These are phyloP conservation scores for Monopterus albus DNA, from an alignment of 2,113 vertebrate species.

Conservation along the genomic window DNA sequence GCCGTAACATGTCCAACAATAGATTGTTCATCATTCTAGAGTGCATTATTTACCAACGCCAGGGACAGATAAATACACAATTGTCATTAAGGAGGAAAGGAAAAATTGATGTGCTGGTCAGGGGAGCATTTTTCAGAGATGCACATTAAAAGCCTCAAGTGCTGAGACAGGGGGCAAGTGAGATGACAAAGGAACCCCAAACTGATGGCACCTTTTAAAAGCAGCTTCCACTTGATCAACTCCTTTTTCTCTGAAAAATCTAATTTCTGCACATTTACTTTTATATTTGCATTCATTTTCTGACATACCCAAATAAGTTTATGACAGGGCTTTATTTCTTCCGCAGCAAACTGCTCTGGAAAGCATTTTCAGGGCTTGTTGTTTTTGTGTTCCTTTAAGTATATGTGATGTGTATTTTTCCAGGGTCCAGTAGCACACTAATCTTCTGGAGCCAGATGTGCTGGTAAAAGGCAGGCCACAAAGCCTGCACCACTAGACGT, in stretches of 20 bases:
- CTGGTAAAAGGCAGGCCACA: slow-evolving; percentile 76
- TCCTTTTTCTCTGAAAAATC: slow-evolving; percentile 59
- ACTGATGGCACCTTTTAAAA: slow-evolving; percentile 59
- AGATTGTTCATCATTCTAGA: slow-evolving; percentile 75
- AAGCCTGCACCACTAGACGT: slow-evolving; percentile 77
- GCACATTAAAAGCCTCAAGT: slow-evolving; percentile 64
- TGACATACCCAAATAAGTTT: slow-evolving; percentile 58
- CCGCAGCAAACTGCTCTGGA: slow-evolving; percentile 48
- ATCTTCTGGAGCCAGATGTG: slow-evolving; percentile 80
- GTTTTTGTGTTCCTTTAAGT: slow-evolving; percentile 70
- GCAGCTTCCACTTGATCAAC: slow-evolving; percentile 69
- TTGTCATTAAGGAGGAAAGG: slow-evolving; percentile 72
- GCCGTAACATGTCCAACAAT: slow-evolving; percentile 71
- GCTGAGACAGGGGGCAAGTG: slow-evolving; percentile 64
- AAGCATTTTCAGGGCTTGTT: slow-evolving; percentile 61
- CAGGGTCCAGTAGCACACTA: slow-evolving; percentile 74
- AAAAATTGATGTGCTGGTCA: slow-evolving; percentile 70
- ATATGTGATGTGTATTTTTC: slow-evolving; percentile 75
- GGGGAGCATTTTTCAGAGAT: slow-evolving; percentile 71
- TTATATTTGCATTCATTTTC: slow-evolving; percentile 65
- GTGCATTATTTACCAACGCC: slow-evolving; percentile 76
- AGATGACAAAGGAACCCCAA: slow-evolving; percentile 46
- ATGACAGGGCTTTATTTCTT: slow-evolving; percentile 55
- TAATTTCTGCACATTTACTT: slow-evolving; percentile 70
- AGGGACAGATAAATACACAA: slow-evolving; percentile 72